phyloP scores from a whole-genome alignment of 2,888 invertebrate species.

The Drosophila emarginata region DNA sequence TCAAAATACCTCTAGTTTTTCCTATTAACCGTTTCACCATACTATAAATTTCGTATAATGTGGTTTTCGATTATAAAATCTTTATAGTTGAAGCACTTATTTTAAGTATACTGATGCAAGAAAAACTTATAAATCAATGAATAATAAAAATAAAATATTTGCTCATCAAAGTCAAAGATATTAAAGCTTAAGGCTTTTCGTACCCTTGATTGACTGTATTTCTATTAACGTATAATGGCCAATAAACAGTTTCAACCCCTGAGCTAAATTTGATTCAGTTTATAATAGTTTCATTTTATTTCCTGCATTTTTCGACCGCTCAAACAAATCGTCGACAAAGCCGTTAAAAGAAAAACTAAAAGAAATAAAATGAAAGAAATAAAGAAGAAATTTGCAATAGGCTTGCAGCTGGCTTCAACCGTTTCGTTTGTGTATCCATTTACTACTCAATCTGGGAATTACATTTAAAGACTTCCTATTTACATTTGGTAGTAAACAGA shows the following conservation, averaged over 20 bases:
- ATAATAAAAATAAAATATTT: too few relatives aligned
- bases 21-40: too few relatives aligned
- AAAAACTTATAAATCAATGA: not conserved
- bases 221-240: not conserved
- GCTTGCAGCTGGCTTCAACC: constrained; percentile 53
- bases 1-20: too few relatives aligned
- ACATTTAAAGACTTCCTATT: constrained; percentile 56
- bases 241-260: constrained; percentile 24
- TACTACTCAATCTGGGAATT: constrained; percentile 23
- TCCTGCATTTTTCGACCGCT: constrained; percentile 56
- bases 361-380: constrained; percentile 46
- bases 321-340: constrained; percentile 53
- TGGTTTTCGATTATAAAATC: too few relatives aligned
- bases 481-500: constrained; percentile 26
- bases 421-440: constrained; percentile 26
- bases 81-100: not conserved
- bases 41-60: too few relatives aligned
- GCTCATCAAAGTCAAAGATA: constrained; percentile 4
- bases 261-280: constrained; percentile 59
- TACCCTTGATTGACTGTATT: not conserved
- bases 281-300: constrained; percentile 67
- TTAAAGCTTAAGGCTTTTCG: not conserved
- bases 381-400: constrained; percentile 61
- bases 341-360: constrained; percentile 64
- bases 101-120: not conserved